Conservation (phyloP, 1,140 invertebrate species). For the Drusus annulatus region DNA sequence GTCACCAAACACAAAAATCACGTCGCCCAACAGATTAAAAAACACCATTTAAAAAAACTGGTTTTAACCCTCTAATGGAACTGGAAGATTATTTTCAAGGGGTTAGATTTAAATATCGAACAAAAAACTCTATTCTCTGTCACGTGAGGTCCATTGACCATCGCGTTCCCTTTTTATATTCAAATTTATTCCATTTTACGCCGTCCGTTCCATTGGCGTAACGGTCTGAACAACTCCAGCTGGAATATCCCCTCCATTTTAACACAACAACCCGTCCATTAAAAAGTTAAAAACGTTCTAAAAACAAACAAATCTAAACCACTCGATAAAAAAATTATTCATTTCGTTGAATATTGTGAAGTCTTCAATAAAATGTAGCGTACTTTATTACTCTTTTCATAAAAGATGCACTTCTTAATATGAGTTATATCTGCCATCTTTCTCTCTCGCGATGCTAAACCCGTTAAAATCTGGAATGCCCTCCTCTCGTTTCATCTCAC, state of each 20-base stretch:
- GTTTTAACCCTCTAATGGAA: no score
- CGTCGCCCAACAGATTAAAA: no score
- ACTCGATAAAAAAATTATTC: neutral
- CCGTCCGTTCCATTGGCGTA: conserved; percentile 35
- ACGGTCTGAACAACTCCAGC: conserved; percentile 28
- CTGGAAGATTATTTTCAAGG: no score
- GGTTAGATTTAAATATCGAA: no score
- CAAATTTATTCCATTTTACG: conserved; percentile 34
- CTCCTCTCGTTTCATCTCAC: conserved; percentile 17
- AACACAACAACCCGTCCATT: neutral
- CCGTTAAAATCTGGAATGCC: conserved; percentile 25
- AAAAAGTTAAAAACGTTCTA: neutral
- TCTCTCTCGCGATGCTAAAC: conserved; percentile 4
- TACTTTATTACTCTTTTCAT: neutral
- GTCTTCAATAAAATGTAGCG: neutral
- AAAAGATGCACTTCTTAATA: neutral
- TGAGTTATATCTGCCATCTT: neutral
- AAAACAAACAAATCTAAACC: neutral
- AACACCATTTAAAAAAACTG: no score
- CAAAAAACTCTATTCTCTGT: no score
- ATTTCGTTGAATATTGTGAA: neutral
- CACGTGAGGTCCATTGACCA: no score
- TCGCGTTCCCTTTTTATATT: neutral
- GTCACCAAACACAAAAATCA: no score
- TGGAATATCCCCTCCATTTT: neutral